phyloP scores from a whole-genome alignment of 2,888 invertebrate genomes.

The Dasysyrphus albostriatus region DNA sequence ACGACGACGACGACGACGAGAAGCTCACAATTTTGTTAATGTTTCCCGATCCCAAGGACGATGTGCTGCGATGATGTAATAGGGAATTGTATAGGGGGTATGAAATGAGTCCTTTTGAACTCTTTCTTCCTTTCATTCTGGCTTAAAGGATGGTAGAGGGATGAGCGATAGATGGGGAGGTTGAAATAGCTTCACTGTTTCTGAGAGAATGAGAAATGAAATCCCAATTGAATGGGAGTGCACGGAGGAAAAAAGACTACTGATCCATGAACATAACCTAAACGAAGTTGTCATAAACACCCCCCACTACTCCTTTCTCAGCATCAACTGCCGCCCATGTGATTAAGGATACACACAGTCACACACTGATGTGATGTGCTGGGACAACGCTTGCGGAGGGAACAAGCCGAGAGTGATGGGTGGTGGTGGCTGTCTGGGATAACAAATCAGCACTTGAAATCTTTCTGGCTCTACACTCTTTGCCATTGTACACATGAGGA shows the following conservation, averaged over 20 bases:
- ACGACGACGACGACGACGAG: constrained; percentile 25
- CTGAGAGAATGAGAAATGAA: constrained; percentile 36
- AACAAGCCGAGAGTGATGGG: not conserved
- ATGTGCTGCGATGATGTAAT: constrained; percentile 6
- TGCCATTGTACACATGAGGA: constrained; percentile 44
- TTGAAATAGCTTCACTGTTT: constrained; percentile 15
- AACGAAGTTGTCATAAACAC: constrained; percentile 75
- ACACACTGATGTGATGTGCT: not conserved
- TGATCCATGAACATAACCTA: constrained; percentile 73
- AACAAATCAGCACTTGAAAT: constrained; percentile 72
- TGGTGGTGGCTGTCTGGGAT: constrained; percentile 66
- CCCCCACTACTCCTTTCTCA: constrained; percentile 23
- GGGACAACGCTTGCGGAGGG: not conserved
- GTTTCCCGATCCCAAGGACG: constrained; percentile 38
- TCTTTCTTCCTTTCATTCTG: constrained; percentile 8
- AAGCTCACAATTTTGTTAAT: constrained; percentile 51
- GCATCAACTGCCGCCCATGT: constrained; percentile 54
- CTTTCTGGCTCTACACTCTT: constrained; percentile 45
- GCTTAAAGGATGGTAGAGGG: not conserved
- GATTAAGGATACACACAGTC: constrained; percentile 60
- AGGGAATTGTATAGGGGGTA: not conserved
- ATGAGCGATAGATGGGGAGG: not conserved
- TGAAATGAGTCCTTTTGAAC: constrained; percentile 33
- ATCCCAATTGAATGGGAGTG: constrained; percentile 59
- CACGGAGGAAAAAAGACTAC: constrained; percentile 39